A percentile compares a stretch with the other conserved stretches of the same genome.
Evolutionary conservation across 2,888 invertebrate species (phyloP).

Genomic region (Tenthredo livida): DNA sequence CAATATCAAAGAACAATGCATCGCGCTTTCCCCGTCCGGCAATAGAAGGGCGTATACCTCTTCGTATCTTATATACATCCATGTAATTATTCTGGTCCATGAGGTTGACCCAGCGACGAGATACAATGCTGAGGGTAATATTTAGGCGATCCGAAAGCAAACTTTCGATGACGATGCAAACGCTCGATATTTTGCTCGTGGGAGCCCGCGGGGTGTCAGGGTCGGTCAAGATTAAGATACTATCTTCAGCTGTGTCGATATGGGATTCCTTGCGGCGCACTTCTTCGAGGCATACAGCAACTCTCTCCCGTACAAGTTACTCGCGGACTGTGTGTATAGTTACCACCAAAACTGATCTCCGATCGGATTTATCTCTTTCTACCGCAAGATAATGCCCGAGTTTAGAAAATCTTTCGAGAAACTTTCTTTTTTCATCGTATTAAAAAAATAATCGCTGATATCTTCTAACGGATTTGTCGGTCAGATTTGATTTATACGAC

Average conservation of each 20-base stretch:
- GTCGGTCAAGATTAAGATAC: constrained; percentile 50
- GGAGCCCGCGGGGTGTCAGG: constrained; percentile 43
- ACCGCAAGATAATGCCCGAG: neutral
- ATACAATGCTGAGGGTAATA: neutral
- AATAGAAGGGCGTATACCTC: neutral
- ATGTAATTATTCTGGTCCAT: constrained; percentile 16
- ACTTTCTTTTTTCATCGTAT: neutral
- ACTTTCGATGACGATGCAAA: constrained; percentile 37
- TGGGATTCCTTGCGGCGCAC: constrained; percentile 47
- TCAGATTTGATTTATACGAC: neutral
- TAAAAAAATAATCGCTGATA: neutral
- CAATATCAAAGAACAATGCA: constrained; percentile 30
- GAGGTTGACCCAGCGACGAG: neutral
- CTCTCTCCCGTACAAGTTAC: constrained; percentile 21
- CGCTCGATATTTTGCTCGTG: constrained; percentile 41
- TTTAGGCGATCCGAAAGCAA: constrained; percentile 15
- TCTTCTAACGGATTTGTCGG: neutral
- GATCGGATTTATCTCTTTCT: neutral
- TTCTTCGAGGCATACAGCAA: constrained; percentile 8
- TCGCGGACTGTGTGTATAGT: neutral
- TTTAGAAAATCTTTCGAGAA: neutral
- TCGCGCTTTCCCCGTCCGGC: neutral
- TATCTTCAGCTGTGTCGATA: constrained; percentile 44
- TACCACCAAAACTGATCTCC: constrained; percentile 18
- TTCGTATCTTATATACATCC: neutral